Base-by-base conservation (phyloP, 2,888 invertebrate species). In the Endomychus coccineus region DNA sequence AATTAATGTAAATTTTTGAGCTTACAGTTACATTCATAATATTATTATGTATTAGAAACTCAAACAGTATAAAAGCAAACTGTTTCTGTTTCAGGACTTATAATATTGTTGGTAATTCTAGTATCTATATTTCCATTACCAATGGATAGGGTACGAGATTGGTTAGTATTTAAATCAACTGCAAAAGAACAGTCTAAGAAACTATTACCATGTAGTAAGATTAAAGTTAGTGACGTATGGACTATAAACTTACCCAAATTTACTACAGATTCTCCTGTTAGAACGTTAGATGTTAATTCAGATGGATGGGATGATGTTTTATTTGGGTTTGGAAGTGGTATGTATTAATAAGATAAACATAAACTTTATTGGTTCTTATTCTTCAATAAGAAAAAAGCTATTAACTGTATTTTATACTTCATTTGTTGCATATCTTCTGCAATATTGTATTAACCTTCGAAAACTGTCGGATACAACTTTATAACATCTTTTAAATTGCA, bases 251-350 rank as follows among this genome's bases (percentile, higher is more conserved):
- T 85, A 56, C 78, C 83, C 1, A 77, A 80, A 54, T 65, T 85
- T 31, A 74, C 77, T 34, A 80, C 83, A 6, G 86, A 86, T 62
- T 79, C 84, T 35, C 78, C 85, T 1, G 67, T 86, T 43, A 69
- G 83, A 46, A 70, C 78, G 40, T 68, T 76, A 14, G 85, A 87
- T 61, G 71, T 85, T 1, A 81, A 86, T 64, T 66, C 69, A 2
- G 86, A 88, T 67, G 75, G 74, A 11, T 58, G 79, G 6, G 71
- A 77, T 31, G 87, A 88, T 62, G 69, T 85, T 14, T 71, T 87
- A 35, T 71, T 86, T 43, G 86, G 85, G 42, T 87, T 80, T 64
- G 83, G 81, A 34, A 83, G 85, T 59, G 82, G 83, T 82, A 43
- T 25, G 22, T 5, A n/a, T 7, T 7, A 19, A 19, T 6, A 19